Percentiles rank a stretch among this genome's conserved stretches.
These are phyloP conservation scores for Perca fluviatilis DNA, from an alignment of 2,113 vertebrate genomes.

Conservation along the genomic window DNA sequence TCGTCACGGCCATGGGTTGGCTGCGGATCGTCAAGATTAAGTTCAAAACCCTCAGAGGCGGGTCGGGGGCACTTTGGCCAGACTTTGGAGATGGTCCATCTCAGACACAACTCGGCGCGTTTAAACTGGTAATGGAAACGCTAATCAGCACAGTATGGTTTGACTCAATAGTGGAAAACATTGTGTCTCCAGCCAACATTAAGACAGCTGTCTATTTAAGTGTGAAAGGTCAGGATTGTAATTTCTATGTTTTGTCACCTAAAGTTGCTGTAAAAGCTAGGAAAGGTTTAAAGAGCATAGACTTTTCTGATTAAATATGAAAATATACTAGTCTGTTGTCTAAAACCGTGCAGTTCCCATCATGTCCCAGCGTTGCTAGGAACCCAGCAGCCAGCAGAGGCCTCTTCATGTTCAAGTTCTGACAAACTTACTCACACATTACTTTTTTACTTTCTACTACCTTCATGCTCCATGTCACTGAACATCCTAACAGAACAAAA, in stretches of 20 bases:
- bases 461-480: not conserved
- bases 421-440: not conserved
- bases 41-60: no score
- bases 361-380: not conserved
- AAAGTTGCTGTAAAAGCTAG: not conserved
- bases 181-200: constrained; percentile 27
- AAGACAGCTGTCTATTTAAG: constrained; percentile 10
- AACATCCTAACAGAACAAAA: not conserved
- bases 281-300: not conserved
- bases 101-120: no score
- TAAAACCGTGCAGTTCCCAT: not conserved
- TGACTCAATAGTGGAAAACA: no score
- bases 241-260: constrained; percentile 3
- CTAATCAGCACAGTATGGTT: no score
- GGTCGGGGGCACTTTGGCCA: no score
- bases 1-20: no score
- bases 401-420: not conserved
- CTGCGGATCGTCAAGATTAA: no score
- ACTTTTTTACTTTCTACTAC: not conserved
- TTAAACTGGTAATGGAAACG: no score
- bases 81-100: no score
- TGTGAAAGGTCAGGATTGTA: not conserved
- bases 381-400: not conserved
- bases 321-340: not conserved
- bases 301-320: not conserved